Conservation (phyloP, 1,140 invertebrate species). For the Tetramorium alpestre region DNA sequence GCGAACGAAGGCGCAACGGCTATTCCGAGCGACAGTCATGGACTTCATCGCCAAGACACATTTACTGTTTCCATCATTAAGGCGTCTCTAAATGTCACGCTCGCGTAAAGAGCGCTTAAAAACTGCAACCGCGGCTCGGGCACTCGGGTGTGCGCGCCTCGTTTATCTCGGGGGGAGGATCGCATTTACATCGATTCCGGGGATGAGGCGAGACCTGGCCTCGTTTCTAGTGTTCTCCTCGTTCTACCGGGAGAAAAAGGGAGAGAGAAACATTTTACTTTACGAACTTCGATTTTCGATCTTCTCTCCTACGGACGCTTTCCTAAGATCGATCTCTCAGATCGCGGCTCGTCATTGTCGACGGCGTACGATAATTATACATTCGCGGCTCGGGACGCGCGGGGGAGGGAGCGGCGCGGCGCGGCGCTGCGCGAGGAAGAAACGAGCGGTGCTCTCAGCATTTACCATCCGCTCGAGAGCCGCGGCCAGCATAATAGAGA, state of each 20-base stretch:
- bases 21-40: constrained; percentile 67
- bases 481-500: constrained; percentile 75
- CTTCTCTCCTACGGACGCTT: neutral
- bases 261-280: neutral
- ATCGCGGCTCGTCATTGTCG: constrained; percentile 36
- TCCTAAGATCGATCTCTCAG: neutral
- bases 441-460: constrained; percentile 67
- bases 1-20: constrained; percentile 59
- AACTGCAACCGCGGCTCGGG: neutral
- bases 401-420: neutral
- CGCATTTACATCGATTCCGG: neutral
- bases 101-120: constrained; percentile 32
- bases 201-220: neutral
- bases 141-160: neutral
- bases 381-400: constrained; percentile 53
- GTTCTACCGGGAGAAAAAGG: neutral
- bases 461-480: constrained; percentile 62
- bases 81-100: constrained; percentile 48
- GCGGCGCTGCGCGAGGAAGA: constrained; percentile 44
- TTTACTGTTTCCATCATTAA: constrained; percentile 67
- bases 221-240: neutral
- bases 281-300: neutral
- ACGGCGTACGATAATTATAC: constrained; percentile 66
- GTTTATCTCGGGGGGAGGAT: neutral
- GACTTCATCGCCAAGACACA: constrained; percentile 63